Conservation (phyloP, 2,888 invertebrate genomes). For the Drosophila heteroneura region DNA sequence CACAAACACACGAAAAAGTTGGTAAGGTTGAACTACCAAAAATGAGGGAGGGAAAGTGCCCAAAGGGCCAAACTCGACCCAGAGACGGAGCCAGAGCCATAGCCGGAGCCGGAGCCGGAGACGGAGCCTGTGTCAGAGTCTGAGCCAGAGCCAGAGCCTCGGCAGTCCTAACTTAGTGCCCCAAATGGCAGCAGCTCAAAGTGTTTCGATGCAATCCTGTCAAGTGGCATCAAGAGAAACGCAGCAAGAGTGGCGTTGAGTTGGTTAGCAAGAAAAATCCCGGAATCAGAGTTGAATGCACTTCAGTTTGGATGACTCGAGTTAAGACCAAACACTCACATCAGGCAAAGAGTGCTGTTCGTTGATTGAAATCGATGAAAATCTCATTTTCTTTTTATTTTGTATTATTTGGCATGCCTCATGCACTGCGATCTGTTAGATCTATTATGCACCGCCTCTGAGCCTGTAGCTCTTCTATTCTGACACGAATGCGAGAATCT, state of each 20-base stretch:
- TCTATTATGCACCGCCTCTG: not conserved
- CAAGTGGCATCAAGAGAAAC: conserved; percentile 28
- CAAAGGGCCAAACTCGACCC: not conserved
- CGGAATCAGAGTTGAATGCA: not conserved
- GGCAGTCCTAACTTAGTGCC: not conserved
- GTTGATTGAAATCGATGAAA: not conserved
- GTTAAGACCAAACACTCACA: not conserved
- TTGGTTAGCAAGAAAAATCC: not conserved
- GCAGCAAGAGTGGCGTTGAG: conserved; percentile 16
- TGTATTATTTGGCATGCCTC: not conserved
- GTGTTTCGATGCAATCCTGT: conserved; percentile 45
- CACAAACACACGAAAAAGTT: not conserved
- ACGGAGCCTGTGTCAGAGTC: not conserved
- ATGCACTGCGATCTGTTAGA: not conserved
- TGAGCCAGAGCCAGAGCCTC: conserved; percentile 1
- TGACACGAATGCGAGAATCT: not conserved
- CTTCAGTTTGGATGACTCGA: not conserved
- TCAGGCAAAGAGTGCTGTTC: not conserved
- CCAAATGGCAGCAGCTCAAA: conserved; percentile 32
- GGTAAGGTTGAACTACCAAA: conserved; percentile 2
- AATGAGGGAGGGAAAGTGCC: conserved; percentile 3
- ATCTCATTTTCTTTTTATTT: not conserved
- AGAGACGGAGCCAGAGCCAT: not conserved
- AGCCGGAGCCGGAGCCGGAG: not conserved
- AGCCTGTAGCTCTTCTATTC: not conserved